Base-by-base conservation (phyloP, 2,888 invertebrate genomes). In the Atethmia centrago region DNA sequence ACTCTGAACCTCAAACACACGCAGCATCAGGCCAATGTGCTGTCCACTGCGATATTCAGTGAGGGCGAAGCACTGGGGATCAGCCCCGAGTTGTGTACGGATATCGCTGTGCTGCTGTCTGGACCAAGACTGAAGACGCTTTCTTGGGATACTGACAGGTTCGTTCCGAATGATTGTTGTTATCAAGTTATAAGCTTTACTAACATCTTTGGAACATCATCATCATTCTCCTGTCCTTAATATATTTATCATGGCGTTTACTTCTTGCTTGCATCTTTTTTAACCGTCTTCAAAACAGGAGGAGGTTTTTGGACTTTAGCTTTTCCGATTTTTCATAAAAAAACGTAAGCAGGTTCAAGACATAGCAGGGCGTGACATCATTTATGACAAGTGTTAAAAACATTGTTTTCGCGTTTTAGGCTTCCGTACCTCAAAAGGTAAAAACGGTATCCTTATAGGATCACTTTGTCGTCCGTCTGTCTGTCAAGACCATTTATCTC, bases 101-200 rank as follows among this genome's bases (percentile, higher is more conserved):
- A 98, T 91, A 94, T 98, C 28, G 97, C 97, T 3, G 97, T 97
- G 10, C 96, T 98, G 73, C 92, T 98, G 25, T 97, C 97, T 65
- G 97, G 97, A 85, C 98, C 97, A 0, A 94, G 98, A 64, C 97
- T 98, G 83, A 98, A 98, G 88, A 97, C 97, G 61, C 95, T 98
- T 3, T 97, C 97, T 10, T 98, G 98, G 98, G 97, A 97, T 71
- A 94, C 97, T 92, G 93, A 95, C 73, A 93, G 96, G 96, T 96
- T 65, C 70, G 85, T 51, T 16, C 21, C 2, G 19, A 31, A 31
- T 59, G 1, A 49, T 49, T 12, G 5, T 40, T 66, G 21, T 14
- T n/a, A 25, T 56, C 19, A 42, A 28, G 25, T 53, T 25, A 16
- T n/a, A 12, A 36, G 14, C 51, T n/a, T 25, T 53, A 14, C 7